Evolutionary conservation across 2,888 invertebrate species (phyloP).

Genomic region (Volucella inanis): DNA sequence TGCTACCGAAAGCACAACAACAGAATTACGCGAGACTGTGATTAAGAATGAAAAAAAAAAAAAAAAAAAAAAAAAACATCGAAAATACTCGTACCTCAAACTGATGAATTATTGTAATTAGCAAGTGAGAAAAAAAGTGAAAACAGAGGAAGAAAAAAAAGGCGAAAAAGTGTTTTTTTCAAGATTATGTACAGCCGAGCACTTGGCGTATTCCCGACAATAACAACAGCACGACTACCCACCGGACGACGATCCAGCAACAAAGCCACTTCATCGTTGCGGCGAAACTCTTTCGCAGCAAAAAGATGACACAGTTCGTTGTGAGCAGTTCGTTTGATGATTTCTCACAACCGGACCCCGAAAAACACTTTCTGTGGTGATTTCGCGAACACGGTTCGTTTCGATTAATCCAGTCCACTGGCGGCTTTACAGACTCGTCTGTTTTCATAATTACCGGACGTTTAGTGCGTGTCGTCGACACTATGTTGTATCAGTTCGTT

Average conservation of each 20-base stretch:
- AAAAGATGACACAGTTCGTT: conserved; percentile 74
- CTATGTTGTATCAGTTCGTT: conserved; percentile 61
- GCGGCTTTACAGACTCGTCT: conserved; percentile 35
- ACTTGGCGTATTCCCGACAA: conserved; percentile 63
- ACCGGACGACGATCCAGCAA: conserved; percentile 38
- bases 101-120: conserved; percentile 54
- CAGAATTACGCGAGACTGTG: conserved; percentile 52
- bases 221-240: conserved; percentile 58
- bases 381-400: conserved; percentile 37
- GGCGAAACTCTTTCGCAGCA: conserved; percentile 64
- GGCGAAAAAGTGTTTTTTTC: conserved; percentile 45
- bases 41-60: conserved; percentile 32
- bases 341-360: conserved; percentile 62
- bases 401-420: conserved; percentile 39
- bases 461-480: conserved; percentile 40
- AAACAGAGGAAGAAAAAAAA: conserved; percentile 28
- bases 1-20: conserved; percentile 11
- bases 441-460: conserved; percentile 36
- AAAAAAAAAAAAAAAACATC: conserved; percentile 13
- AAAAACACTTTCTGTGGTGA: conserved; percentile 44
- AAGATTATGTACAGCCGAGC: conserved; percentile 67
- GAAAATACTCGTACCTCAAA: conserved; percentile 18
- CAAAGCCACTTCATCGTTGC: conserved; percentile 52
- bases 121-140: conserved; percentile 56
- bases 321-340: conserved; percentile 71